phyloP scores from a whole-genome alignment of 2,888 invertebrate genomes.

The Conus canariensis region DNA sequence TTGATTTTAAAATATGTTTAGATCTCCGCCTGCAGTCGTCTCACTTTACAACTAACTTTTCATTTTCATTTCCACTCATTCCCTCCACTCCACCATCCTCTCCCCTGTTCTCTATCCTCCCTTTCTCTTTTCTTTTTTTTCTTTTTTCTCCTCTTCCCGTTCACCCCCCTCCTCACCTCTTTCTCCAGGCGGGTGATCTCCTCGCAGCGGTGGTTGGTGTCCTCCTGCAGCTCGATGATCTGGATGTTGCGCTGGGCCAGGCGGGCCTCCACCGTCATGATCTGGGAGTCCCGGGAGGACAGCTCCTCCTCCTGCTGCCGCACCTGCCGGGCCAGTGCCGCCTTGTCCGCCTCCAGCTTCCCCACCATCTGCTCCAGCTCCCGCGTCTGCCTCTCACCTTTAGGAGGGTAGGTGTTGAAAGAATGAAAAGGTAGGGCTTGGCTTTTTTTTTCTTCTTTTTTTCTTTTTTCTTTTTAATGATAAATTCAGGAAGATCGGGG shows the following conservation, averaged over 20 bases:
- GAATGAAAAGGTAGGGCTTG: background rate
- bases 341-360: slow-evolving; percentile 65
- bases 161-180: slow-evolving; percentile 57
- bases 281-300: slow-evolving; percentile 63
- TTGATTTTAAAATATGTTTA: too few relatives aligned
- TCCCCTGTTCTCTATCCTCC: background rate
- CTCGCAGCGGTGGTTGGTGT: slow-evolving; percentile 63
- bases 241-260: slow-evolving; percentile 70
- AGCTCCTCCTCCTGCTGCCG: slow-evolving; percentile 62
- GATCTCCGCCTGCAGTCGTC: too few relatives aligned
- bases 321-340: slow-evolving; percentile 56
- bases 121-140: background rate
- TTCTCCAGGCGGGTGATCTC: slow-evolving; percentile 64
- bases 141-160: background rate
- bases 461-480: too few relatives aligned
- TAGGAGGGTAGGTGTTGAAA: background rate
- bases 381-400: slow-evolving; percentile 64
- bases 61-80: too few relatives aligned
- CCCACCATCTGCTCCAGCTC: slow-evolving; percentile 64
- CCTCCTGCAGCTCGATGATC: slow-evolving; percentile 72
- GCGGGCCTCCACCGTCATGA: slow-evolving; percentile 63
- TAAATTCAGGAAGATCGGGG: too few relatives aligned
- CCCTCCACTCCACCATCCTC: background rate
- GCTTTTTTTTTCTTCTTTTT: background rate
- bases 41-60: too few relatives aligned